phyloP scores from a whole-genome alignment of 2,113 vertebrate genomes.

The Zosterops lateralis region DNA sequence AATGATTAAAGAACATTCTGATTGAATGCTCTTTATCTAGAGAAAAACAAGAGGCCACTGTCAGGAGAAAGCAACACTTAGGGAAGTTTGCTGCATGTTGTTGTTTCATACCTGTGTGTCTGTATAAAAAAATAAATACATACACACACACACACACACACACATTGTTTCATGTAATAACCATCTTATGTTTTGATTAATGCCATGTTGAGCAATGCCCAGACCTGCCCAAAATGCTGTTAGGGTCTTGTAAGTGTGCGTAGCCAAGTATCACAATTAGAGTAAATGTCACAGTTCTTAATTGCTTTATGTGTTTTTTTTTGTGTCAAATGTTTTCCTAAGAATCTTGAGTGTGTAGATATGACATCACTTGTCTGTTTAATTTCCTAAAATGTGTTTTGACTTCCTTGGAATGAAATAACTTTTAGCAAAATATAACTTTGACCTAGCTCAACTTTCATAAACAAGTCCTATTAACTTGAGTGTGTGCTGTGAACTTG shows the following conservation, averaged over 20 bases:
- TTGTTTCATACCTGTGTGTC: background rate
- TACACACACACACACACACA: accelerated
- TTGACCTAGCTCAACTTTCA: background rate
- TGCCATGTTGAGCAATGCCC: background rate
- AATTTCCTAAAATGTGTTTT: background rate
- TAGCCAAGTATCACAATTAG: background rate
- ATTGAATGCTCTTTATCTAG: background rate
- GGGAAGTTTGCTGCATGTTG: background rate
- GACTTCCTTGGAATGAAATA: background rate
- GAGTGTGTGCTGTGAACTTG: background rate
- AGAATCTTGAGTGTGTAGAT: background rate
- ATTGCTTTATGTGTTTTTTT: background rate
- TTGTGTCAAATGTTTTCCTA: background rate
- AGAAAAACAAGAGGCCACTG: background rate
- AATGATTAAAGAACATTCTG: background rate
- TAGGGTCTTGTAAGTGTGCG: background rate
- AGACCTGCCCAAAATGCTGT: background rate
- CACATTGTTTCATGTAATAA: background rate
- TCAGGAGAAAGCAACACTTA: background rate
- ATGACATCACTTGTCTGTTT: background rate
- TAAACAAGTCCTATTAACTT: background rate
- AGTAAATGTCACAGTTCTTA: background rate
- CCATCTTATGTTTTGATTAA: background rate
- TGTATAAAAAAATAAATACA: background rate
- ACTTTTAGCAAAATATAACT: background rate